Evolutionary conservation across 2,113 vertebrate species (phyloP), one percentile per base, ranked within the genome.

Genomic region (Ctenomys sociabilis): DNA sequence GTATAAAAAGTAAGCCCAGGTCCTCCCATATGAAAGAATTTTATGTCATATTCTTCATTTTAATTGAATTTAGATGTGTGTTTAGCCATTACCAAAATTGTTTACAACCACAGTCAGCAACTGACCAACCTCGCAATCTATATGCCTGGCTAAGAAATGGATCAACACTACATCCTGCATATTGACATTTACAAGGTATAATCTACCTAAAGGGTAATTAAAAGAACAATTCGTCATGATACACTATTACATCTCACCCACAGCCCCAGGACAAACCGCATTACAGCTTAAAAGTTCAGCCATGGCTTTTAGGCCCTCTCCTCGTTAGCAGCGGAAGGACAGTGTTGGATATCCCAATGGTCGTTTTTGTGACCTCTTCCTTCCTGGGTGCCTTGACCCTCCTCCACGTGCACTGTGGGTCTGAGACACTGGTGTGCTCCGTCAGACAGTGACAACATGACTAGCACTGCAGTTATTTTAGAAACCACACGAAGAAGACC

Each of bases 401-500:
- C 43, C 28, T 57, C n/a, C 35, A 70, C 2, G 0, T 32, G 13
- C 7, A n/a, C 17, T 68, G 19, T 19, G 80, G 43, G 26, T 37
- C 30, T 73, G 19, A 14, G 14, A 78, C 40, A 83, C 0, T 3
- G 45, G 24, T 1, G 3, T 49, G 30, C 13, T 49, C 78, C 85
- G 43, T 93, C 61, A 57, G 90, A 75, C 82, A 59, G 54, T 35
- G 22, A 16, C 52, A 52, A 35, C 21, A 68, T 93, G 72, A 85
- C 77, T 14, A 57, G 43, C 43, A 26, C 57, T 9, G 37, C 45
- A 6, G 1, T 77, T 97, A 95, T 95, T 98, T 96, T 32, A 90
- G 95, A 97, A 97, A 81, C 40, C 78, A 96, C 88, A 93, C 85
- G 97, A 96, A 97, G 95, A 86, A 72, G 85, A 68, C 95, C 94